Evolutionary conservation across 2,797 vertebrate genomes (phyloP).

Genomic region (Apodemus agrarius): DNA sequence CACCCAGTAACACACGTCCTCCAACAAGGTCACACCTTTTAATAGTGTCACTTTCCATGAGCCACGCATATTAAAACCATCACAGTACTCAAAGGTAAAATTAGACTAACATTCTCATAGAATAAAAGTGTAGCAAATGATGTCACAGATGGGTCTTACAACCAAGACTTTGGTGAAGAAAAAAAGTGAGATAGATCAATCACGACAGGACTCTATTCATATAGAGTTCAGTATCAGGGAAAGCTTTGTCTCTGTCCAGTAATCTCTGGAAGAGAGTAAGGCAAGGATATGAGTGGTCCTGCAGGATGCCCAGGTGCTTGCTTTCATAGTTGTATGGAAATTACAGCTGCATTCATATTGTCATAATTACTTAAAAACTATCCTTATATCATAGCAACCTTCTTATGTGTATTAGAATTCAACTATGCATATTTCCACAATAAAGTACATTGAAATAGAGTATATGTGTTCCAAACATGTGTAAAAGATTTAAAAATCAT

Average conservation of each 20-base stretch:
- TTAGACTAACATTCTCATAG: background rate
- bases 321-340: background rate
- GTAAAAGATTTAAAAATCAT: background rate
- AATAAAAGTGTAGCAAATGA: background rate
- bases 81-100: background rate
- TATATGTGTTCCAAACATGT: background rate
- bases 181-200: background rate
- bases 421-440: background rate
- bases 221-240: background rate
- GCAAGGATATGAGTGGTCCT: accelerated
- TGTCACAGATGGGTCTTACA: background rate
- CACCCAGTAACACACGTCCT: background rate
- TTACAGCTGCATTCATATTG: background rate
- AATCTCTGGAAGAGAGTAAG: background rate
- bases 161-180: background rate
- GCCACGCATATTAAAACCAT: background rate
- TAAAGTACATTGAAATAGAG: background rate
- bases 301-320: background rate
- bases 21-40: background rate
- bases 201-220: background rate
- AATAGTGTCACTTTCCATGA: background rate
- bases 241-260: background rate
- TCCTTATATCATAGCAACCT: background rate
- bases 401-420: background rate
- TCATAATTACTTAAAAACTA: background rate